Evolutionary conservation across 2,888 invertebrate species (phyloP).

Genomic region (Onchidella celtica): DNA sequence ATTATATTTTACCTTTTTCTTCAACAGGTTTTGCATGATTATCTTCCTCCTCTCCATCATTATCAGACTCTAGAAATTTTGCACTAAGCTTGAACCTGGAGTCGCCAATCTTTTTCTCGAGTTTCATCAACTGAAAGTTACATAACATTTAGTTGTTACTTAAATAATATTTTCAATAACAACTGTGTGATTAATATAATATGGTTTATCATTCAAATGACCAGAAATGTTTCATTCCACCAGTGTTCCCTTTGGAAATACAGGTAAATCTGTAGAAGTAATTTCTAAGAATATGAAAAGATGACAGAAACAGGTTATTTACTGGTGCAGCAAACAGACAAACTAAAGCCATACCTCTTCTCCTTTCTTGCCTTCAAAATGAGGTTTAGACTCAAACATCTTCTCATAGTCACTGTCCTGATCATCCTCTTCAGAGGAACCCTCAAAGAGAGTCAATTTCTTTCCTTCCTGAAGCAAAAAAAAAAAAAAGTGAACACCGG

Average conservation of each 20-base stretch:
- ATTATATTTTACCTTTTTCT: not conserved
- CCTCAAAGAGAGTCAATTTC: not conserved
- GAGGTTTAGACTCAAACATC: conserved; percentile 83
- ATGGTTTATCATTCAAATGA: no score
- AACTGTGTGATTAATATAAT: no score
- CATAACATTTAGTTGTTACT: no score
- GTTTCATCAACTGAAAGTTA: conserved; percentile 84
- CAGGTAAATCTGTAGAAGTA: not conserved
- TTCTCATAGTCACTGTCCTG: conserved; percentile 83
- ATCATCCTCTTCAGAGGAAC: conserved; percentile 69
- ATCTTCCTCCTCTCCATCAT: conserved; percentile 53
- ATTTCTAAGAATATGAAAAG: no score
- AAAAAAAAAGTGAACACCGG: no score
- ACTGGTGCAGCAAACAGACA: no score
- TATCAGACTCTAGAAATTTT: conserved; percentile 83
- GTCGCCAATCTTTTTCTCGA: conserved; percentile 89
- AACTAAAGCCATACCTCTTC: conserved; percentile 82
- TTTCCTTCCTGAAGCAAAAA: not conserved
- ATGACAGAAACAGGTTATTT: no score
- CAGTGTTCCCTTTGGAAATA: not conserved
- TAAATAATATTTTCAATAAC: no score
- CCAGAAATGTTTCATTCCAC: no score
- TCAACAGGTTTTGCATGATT: not conserved
- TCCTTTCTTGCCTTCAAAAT: conserved; percentile 86
- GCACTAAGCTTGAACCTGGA: conserved; percentile 88